Conservation (phyloP, 2,113 vertebrate species). For the Menidia beryllina region DNA sequence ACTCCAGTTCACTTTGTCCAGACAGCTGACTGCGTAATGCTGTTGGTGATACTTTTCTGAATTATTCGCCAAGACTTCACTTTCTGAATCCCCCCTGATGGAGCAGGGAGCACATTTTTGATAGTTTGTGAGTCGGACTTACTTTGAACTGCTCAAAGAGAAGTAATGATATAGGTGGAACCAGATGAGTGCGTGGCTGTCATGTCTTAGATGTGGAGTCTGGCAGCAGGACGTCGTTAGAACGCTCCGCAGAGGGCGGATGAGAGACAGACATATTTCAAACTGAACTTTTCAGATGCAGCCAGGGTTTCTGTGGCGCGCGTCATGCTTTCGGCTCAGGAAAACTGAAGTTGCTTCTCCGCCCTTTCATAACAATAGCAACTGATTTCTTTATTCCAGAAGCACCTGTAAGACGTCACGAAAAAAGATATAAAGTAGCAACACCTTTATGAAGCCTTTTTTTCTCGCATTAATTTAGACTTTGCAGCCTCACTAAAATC, state of each 20-base stretch:
- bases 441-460: too few species aligned
- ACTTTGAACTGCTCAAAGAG: background rate
- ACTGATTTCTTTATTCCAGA: too few species aligned
- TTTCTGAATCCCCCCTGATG: conserved; percentile 19
- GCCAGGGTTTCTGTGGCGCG: too few species aligned
- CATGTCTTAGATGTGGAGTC: background rate
- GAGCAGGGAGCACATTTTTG: conserved; percentile 10
- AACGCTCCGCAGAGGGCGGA: conserved; percentile 2
- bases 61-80: conserved; percentile 10
- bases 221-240: background rate
- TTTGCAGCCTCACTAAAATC: too few species aligned
- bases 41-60: conserved; percentile 11
- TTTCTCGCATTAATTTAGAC: too few species aligned
- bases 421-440: too few species aligned
- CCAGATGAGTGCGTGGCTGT: conserved; percentile 6
- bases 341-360: too few species aligned
- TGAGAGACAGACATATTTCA: conserved; percentile 40
- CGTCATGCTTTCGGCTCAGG: too few species aligned
- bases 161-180: conserved; percentile 34
- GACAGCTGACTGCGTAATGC: conserved; percentile 7
- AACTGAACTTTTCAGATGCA: too few species aligned
- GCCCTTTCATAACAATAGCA: too few species aligned
- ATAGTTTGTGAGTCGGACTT: conserved; percentile 4
- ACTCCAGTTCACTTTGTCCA: conserved; percentile 29
- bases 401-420: too few species aligned